Percentiles rank a stretch among this genome's conserved stretches.
Conservation (phyloP, 2,888 invertebrate genomes). For the Eurytoma californica region DNA sequence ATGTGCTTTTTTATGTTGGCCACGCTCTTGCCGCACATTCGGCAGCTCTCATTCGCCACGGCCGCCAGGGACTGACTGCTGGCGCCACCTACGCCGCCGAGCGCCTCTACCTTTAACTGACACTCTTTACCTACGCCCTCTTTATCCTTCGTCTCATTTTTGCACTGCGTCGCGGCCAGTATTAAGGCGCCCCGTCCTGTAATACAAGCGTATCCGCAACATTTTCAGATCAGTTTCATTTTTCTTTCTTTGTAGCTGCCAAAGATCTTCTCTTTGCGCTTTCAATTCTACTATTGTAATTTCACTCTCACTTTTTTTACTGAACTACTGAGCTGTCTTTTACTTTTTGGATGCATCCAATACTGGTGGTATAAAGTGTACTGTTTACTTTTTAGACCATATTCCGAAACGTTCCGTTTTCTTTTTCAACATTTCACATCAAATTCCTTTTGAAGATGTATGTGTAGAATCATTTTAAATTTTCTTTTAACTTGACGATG, state of each 20-base stretch:
- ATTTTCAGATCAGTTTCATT: constrained; percentile 63
- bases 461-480: background rate
- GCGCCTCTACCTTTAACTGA: constrained; percentile 70
- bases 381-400: background rate
- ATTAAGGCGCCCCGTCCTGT: constrained; percentile 72
- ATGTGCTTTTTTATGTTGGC: constrained; percentile 75
- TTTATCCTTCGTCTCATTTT: constrained; percentile 62
- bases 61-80: constrained; percentile 3
- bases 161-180: constrained; percentile 41
- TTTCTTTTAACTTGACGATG: background rate
- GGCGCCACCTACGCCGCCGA: constrained; percentile 9
- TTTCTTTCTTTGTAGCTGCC: background rate
- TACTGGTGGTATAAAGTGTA: too few relatives aligned
- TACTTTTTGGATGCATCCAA: too few relatives aligned
- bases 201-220: constrained; percentile 70
- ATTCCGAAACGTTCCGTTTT: constrained; percentile 33
- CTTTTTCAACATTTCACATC: background rate
- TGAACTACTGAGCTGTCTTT: constrained; percentile 4
- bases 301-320: constrained; percentile 24
- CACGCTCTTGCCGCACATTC: constrained; percentile 74
- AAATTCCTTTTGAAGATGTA: too few relatives aligned
- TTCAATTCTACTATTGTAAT: constrained; percentile 17
- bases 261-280: background rate
- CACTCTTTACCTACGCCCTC: constrained; percentile 71
- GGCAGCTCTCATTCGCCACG: constrained; percentile 69